phyloP scores from a whole-genome alignment of 2,888 invertebrate genomes.

The Acanthosoma haemorrhoidale region DNA sequence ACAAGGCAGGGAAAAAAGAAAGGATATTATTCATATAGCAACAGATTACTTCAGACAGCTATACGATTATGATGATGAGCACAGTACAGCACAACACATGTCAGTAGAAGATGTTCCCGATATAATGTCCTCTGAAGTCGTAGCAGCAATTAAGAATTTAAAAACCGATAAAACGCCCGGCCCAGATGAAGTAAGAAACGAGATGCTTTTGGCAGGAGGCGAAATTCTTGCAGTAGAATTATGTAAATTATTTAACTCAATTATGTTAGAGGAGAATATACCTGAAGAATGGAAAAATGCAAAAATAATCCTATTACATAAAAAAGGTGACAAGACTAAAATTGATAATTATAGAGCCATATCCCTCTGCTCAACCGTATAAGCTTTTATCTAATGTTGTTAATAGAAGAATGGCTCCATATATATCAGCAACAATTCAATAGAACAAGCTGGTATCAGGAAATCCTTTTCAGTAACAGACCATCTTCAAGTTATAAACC shows the following conservation, averaged over 20 bases:
- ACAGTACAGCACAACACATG: no score
- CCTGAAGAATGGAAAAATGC: neutral
- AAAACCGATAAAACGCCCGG: neutral
- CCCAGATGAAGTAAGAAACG: neutral
- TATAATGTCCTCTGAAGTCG: no score
- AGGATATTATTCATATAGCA: no score
- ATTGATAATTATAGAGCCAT: conserved; percentile 15
- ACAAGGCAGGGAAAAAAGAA: no score
- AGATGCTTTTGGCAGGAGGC: no score
- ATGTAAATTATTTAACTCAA: neutral
- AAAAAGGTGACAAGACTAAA: neutral
- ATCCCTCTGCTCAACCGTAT: neutral
- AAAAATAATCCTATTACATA: neutral
- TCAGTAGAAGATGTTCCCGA: no score
- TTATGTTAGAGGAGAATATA: neutral
- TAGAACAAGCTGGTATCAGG: conserved; percentile 14
- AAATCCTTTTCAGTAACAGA: neutral
- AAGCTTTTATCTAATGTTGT: neutral
- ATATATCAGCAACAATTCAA: neutral
- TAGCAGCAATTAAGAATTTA: neutral
- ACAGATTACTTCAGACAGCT: neutral
- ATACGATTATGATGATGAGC: no score
- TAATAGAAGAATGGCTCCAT: neutral
- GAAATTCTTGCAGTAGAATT: neutral
- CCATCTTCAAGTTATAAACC: no score